These are phyloP conservation scores for Xenops minutus DNA, from an alignment of 2,797 vertebrate species.

Conservation along the genomic window DNA sequence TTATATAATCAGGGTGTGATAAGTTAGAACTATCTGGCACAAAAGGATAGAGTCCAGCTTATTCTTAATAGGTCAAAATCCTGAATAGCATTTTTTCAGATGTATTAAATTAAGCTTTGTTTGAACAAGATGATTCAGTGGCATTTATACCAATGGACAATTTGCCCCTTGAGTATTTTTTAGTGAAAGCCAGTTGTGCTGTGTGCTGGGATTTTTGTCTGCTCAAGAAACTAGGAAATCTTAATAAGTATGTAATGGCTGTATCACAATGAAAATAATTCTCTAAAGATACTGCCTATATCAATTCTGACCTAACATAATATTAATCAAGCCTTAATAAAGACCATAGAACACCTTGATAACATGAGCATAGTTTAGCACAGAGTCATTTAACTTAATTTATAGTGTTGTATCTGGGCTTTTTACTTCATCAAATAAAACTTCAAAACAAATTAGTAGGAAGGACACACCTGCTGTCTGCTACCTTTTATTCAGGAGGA, in stretches of 20 bases:
- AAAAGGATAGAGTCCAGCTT: background rate
- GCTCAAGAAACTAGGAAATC: conserved; percentile 9
- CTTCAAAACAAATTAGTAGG: conserved; percentile 36
- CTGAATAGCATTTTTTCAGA: background rate
- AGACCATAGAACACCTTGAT: conserved; percentile 39
- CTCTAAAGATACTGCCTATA: background rate
- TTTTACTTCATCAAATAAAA: conserved; percentile 36
- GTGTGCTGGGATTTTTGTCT: conserved; percentile 22
- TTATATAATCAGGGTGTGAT: background rate
- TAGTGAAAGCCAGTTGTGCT: background rate
- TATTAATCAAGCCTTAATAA: conserved; percentile 53
- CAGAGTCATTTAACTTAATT: conserved; percentile 58
- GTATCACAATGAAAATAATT: conserved; percentile 50
- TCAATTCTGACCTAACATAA: conserved; percentile 14
- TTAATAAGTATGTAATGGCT: conserved; percentile 33
- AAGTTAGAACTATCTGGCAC: background rate
- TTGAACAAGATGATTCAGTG: background rate
- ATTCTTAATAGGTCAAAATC: background rate
- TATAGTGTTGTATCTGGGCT: conserved; percentile 20
- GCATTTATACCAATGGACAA: background rate
- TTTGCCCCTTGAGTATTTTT: background rate
- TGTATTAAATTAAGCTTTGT: background rate
- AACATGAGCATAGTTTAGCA: conserved; percentile 16
- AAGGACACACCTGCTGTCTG: background rate
- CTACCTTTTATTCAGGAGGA: background rate